Evolutionary conservation across 2,888 invertebrate species (phyloP).

Genomic region (Aradus depressus): DNA sequence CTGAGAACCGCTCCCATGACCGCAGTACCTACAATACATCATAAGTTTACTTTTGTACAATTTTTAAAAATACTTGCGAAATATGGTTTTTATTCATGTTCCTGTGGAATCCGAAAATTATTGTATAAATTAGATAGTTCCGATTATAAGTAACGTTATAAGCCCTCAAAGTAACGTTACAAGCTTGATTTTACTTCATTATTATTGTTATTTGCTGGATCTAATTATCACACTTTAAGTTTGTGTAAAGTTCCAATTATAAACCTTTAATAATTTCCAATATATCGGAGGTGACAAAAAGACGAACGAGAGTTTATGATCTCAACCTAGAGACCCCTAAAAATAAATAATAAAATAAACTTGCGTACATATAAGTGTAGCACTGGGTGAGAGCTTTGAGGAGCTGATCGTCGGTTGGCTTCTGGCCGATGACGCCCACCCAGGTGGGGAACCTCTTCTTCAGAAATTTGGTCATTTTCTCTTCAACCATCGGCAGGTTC

Average conservation of each 20-base stretch:
- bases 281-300: not conserved
- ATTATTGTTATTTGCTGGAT: too few species aligned
- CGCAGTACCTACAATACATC: conserved; percentile 49
- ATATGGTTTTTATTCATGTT: not conserved
- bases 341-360: not conserved
- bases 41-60: conserved; percentile 1
- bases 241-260: not conserved
- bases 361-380: conserved; percentile 54
- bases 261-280: not conserved
- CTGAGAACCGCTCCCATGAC: conserved; percentile 63
- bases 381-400: conserved; percentile 45
- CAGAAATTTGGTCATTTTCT: conserved; percentile 47
- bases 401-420: conserved; percentile 46
- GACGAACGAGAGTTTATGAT: too few species aligned
- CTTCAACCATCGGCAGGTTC: conserved; percentile 52
- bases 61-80: conserved; percentile 7
- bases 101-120: too few species aligned
- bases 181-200: too few species aligned
- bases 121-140: too few species aligned
- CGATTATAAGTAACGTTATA: too few species aligned
- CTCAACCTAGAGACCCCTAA: too few species aligned
- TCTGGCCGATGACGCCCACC: conserved; percentile 46
- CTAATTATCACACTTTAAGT: too few species aligned
- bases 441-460: conserved; percentile 48
- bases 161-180: too few species aligned